Percentiles rank a stretch among this genome's conserved stretches.
Conservation (phyloP, 2,797 vertebrate species). For the Hozukius guyotensis region DNA sequence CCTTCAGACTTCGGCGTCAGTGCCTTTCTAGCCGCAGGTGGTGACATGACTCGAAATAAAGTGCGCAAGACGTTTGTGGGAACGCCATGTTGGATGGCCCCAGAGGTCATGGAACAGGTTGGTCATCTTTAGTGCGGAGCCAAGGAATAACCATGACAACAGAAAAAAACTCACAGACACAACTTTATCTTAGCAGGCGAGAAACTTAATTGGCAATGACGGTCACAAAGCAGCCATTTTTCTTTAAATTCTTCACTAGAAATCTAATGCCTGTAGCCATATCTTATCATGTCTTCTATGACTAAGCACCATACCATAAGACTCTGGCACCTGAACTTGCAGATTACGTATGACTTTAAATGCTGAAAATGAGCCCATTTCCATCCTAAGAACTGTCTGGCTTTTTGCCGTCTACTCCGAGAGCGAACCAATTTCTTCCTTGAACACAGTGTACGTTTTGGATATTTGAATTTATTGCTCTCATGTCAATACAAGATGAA, state of each 20-base stretch:
- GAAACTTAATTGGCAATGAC: neutral
- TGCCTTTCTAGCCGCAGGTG: conserved; percentile 95
- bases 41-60: conserved; percentile 98
- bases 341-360: neutral
- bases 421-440: neutral
- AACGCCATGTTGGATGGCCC: conserved; percentile 99
- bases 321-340: neutral
- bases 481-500: neutral
- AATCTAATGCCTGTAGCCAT: neutral
- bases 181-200: neutral
- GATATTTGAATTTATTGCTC: neutral
- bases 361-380: neutral
- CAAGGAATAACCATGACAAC: neutral
- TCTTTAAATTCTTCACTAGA: neutral
- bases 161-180: neutral
- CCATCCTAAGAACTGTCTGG: neutral
- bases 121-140: neutral
- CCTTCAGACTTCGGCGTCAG: conserved; percentile 94
- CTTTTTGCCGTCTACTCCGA: neutral
- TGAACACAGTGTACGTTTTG: neutral
- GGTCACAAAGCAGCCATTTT: neutral
- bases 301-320: neutral
- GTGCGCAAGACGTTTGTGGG: conserved; percentile 98
- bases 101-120: conserved; percentile 99
- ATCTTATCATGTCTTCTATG: neutral